Evolutionary conservation across 2,113 vertebrate species (phyloP).

Genomic region (Cygnus buccinator): DNA sequence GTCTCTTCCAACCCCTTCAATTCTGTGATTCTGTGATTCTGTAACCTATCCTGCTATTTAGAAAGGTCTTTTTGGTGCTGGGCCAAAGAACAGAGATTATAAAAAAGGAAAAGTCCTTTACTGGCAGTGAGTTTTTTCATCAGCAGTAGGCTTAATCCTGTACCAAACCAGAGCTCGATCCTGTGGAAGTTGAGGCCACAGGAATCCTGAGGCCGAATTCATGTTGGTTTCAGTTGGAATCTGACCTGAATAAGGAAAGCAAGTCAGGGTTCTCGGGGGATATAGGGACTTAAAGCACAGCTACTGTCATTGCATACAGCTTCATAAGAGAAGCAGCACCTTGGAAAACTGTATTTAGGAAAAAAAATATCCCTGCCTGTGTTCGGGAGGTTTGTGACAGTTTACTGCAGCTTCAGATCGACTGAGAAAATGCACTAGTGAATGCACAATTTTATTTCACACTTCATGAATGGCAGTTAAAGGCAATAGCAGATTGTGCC

Average conservation of each 20-base stretch:
- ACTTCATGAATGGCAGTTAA: background rate
- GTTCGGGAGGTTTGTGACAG: background rate
- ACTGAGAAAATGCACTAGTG: background rate
- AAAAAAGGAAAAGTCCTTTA: background rate
- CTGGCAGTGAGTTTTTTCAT: background rate
- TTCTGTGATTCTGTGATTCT: too few relatives aligned
- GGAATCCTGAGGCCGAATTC: conserved; percentile 4
- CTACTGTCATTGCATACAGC: background rate
- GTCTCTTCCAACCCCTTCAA: too few relatives aligned
- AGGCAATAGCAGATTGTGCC: background rate
- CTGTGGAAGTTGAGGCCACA: background rate
- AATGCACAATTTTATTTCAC: background rate
- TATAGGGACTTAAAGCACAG: background rate
- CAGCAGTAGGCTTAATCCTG: conserved; percentile 6
- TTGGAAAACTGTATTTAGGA: background rate
- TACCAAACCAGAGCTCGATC: background rate
- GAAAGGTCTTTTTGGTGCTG: background rate
- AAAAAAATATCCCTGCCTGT: background rate
- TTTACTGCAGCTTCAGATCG: background rate
- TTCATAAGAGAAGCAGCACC: background rate
- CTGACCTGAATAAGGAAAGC: conserved; percentile 11
- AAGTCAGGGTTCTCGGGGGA: background rate
- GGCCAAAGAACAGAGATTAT: background rate
- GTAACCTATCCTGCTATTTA: background rate
- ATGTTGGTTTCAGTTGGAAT: background rate